phyloP scores from a whole-genome alignment of 2,888 invertebrate genomes.

The Cryptocephalus primarius region DNA sequence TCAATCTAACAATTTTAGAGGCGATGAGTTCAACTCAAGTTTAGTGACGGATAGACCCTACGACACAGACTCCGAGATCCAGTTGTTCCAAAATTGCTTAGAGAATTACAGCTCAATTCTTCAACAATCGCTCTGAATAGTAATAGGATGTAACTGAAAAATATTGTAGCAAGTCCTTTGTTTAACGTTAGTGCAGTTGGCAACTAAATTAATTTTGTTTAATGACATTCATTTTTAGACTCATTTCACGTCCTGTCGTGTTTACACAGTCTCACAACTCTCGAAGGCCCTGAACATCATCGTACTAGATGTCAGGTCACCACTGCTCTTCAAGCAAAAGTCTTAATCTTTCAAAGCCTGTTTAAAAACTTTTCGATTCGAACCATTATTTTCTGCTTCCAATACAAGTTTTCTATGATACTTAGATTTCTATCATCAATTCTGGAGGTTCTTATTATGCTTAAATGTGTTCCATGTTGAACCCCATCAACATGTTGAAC shows the following conservation, averaged over 20 bases:
- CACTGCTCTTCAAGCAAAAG: too few relatives aligned
- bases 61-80: too few relatives aligned
- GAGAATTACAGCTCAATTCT: too few relatives aligned
- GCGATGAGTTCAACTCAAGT: too few relatives aligned
- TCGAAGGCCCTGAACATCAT: background rate
- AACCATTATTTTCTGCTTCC: background rate
- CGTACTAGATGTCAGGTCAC: background rate
- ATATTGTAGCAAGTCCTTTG: too few relatives aligned
- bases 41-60: too few relatives aligned
- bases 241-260: background rate
- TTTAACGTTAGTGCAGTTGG: too few relatives aligned
- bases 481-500: too few relatives aligned
- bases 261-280: background rate
- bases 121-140: too few relatives aligned
- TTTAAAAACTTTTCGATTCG: background rate
- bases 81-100: too few relatives aligned
- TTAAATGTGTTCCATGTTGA: constrained; percentile 3
- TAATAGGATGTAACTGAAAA: too few relatives aligned
- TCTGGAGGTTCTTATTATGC: constrained; percentile 2
- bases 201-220: background rate
- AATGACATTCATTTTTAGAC: background rate
- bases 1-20: too few relatives aligned
- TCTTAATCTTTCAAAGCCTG: background rate
- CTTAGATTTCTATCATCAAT: background rate
- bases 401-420: constrained; percentile 1